These are phyloP conservation scores for Planiliza haematocheilus DNA, from an alignment of 2,113 vertebrate genomes.

Conservation along the genomic window DNA sequence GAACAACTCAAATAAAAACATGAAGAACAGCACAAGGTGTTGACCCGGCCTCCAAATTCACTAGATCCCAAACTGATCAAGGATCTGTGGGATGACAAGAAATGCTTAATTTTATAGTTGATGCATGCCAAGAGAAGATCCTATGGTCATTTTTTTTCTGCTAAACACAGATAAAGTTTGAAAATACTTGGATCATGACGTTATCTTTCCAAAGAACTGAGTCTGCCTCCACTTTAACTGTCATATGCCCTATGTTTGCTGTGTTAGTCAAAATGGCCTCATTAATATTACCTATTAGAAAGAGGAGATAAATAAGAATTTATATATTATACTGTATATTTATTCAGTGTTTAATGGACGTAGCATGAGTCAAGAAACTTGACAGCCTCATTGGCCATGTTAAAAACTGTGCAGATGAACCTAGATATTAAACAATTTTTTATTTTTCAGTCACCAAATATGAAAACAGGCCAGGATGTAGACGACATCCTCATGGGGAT, in stretches of 20 bases:
- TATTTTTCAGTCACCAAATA: conserved; percentile 77
- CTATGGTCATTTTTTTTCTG: not conserved
- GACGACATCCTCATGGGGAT: conserved; percentile 92
- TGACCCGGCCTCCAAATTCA: too few species aligned
- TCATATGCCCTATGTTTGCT: not conserved
- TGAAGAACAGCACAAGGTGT: too few species aligned
- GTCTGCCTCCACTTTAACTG: not conserved
- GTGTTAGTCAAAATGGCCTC: not conserved
- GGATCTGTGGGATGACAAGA: too few species aligned
- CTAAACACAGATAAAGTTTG: not conserved
- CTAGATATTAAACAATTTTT: not conserved
- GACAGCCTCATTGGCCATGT: too few species aligned
- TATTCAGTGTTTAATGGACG: not conserved
- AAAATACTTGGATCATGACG: conserved; percentile 1
- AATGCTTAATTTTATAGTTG: not conserved
- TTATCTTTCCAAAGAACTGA: conserved; percentile 1
- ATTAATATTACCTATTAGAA: not conserved
- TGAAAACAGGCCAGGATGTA: conserved; percentile 79
- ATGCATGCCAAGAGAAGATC: not conserved
- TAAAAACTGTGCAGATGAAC: too few species aligned
- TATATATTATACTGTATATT: not conserved
- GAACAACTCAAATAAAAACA: too few species aligned
- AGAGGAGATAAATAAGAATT: too few species aligned
- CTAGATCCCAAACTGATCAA: too few species aligned
- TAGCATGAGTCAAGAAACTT: not conserved